Evolutionary conservation across 1,140 invertebrate genomes (phyloP).

Genomic region (Sinella curviseta): DNA sequence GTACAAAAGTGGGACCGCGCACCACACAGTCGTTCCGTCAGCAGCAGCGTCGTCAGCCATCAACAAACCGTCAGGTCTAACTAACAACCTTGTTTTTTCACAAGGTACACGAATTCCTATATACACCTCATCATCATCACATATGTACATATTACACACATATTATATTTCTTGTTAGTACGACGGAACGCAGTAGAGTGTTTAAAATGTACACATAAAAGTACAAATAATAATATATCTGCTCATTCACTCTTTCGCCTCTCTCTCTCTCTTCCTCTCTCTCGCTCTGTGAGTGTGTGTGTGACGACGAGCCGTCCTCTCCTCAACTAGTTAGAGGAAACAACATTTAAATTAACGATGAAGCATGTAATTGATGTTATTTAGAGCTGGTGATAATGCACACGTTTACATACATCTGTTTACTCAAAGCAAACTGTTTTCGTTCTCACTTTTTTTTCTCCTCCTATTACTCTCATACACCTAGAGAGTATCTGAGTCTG

Average conservation of each 20-base stretch:
- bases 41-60: conserved; percentile 10
- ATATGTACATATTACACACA: neutral
- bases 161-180: neutral
- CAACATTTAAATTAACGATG: conserved; percentile 26
- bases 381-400: conserved; percentile 10
- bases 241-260: neutral
- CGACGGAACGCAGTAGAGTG: no score
- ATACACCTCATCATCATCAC: neutral
- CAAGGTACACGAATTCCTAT: neutral
- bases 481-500: neutral
- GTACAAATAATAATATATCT: conserved; percentile 6
- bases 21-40: neutral
- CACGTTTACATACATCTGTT: conserved; percentile 24
- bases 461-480: neutral
- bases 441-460: neutral
- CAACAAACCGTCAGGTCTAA: neutral
- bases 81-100: conserved; percentile 22
- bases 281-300: no score
- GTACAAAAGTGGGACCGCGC: conserved; percentile 23
- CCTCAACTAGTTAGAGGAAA: conserved; percentile 10
- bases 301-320: neutral
- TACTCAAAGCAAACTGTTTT: conserved; percentile 5
- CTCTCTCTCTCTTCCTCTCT: neutral
- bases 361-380: conserved; percentile 26
- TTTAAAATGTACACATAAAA: no score